Evolutionary conservation across 2,797 vertebrate genomes (phyloP).

Genomic region (Neopelma chrysocephalum): DNA sequence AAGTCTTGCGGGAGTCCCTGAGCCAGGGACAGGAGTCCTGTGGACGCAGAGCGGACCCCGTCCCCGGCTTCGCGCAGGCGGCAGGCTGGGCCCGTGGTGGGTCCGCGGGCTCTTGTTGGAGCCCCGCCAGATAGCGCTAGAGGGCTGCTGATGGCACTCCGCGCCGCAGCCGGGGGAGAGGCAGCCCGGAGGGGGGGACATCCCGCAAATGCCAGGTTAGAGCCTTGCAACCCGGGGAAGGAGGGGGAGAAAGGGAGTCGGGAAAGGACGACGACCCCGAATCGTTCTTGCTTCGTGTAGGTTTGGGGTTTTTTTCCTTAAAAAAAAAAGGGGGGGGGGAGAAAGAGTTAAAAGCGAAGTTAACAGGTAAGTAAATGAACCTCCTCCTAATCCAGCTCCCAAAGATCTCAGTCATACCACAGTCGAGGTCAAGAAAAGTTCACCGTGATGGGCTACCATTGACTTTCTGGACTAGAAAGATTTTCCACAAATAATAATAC

Average conservation of each 20-base stretch:
- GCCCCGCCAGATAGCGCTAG: slow-evolving; percentile 93
- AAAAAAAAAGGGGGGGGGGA: not conserved
- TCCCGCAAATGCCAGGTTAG: not conserved
- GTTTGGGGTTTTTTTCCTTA: fast-evolving
- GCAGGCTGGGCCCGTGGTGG: not conserved
- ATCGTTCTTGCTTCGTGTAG: fast-evolving
- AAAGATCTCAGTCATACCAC: slow-evolving; percentile 77
- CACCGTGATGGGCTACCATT: slow-evolving; percentile 68
- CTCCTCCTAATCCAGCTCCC: slow-evolving; percentile 72
- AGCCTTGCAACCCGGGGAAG: not conserved
- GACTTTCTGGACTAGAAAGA: slow-evolving; percentile 48
- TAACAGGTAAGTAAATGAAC: slow-evolving; percentile 85
- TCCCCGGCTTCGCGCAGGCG: not conserved
- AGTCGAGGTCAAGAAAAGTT: slow-evolving; percentile 87
- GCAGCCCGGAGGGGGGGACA: not conserved
- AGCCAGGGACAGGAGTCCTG: not conserved
- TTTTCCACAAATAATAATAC: slow-evolving; percentile 43
- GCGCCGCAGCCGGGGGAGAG: not conserved
- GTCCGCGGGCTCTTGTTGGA: slow-evolving; percentile 39
- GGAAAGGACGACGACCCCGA: fast-evolving
- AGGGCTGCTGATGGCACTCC: slow-evolving; percentile 81
- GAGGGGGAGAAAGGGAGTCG: fast-evolving
- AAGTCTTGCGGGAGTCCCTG: not conserved
- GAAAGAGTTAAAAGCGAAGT: slow-evolving; percentile 3
- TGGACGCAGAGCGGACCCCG: not conserved